A percentile compares a stretch with the other conserved stretches of the same genome.
Evolutionary conservation across 1,140 invertebrate species (phyloP).

Genomic region (Penaeus indicus): DNA sequence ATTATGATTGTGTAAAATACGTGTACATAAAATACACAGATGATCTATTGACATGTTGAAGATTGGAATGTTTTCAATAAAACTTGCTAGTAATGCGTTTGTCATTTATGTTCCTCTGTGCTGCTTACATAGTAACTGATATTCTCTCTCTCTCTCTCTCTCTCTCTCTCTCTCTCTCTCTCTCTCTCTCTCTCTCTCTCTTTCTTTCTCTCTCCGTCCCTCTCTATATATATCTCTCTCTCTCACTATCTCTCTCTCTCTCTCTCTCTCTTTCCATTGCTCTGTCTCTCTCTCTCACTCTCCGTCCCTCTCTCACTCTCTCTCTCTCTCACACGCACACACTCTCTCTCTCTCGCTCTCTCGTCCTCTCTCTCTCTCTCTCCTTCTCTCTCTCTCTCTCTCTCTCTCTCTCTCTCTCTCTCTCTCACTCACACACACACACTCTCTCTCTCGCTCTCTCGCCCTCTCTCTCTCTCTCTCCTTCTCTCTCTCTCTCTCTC

Average conservation of each 20-base stretch:
- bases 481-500: background rate
- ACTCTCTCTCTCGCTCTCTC: background rate
- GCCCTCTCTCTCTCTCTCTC: background rate
- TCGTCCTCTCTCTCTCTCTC: background rate
- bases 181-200: background rate
- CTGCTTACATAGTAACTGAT: background rate
- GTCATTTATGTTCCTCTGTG: background rate
- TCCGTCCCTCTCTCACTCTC: background rate
- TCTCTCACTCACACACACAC: constrained; percentile 29
- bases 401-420: background rate
- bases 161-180: background rate
- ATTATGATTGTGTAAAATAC: background rate
- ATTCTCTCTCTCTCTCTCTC: background rate
- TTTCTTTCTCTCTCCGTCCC: background rate
- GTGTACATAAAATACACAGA: constrained; percentile 33
- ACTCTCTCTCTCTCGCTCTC: constrained; percentile 4
- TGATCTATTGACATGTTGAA: constrained; percentile 43
- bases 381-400: background rate
- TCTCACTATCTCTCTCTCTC: no score
- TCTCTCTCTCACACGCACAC: background rate
- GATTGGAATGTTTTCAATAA: constrained; percentile 48
- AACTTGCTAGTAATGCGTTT: constrained; percentile 22
- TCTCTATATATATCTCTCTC: no score
- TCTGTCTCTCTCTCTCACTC: background rate
- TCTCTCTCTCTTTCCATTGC: background rate